Evolutionary conservation across 2,113 vertebrate genomes (phyloP), one percentile per base, ranked within the genome.

Genomic region (Illadopsis cleaveri): DNA sequence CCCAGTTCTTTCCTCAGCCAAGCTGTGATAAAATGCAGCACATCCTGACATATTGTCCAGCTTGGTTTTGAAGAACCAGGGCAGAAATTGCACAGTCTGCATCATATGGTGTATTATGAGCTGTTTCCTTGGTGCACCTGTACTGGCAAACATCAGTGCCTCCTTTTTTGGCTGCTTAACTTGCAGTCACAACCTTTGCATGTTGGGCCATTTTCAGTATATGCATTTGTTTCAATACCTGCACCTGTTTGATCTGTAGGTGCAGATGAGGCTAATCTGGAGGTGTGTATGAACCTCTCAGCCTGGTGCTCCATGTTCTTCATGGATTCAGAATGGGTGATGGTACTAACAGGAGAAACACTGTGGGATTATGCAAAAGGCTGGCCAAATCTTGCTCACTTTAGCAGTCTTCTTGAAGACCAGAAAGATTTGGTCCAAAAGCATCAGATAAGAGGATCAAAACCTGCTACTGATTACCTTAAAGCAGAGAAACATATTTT

Each of bases 361-460:
- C 33, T 5, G 30, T 9, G 40, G 60, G 48, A 92, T 90, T 96
- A 83, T 77, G 53, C 61, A 75, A 94, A 95, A 83, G 12, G 53
- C 31, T 45, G 64, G 31, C 48, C 64, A 86, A 75, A 60, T 70
- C 60, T 70, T 75, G n/a, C 71, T 92, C 79, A 15, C 38, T 81
- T 89, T 19, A 78, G 17, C 60, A 78, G 23, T 61, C 85, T 68
- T 71, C 72, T 12, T 5, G 69, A 93, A 76, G 80, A 86, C 82
- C 73, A 86, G 69, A 89, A 92, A 40, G 65, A 89, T 92, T 86
- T 86, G 86, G 80, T 78, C 93, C 80, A 84, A 75, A 81, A 95
- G 57, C 14, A 4, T 75, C 37, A 93, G 76, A 65, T 78, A 96
- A 82, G 60, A 93, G 51, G 76, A 94, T 95, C 85, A 96, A 95